A percentile compares a stretch with the other conserved stretches of the same genome.
Conservation (phyloP, 1,140 invertebrate species). For the Trinorchestia longiramus region DNA sequence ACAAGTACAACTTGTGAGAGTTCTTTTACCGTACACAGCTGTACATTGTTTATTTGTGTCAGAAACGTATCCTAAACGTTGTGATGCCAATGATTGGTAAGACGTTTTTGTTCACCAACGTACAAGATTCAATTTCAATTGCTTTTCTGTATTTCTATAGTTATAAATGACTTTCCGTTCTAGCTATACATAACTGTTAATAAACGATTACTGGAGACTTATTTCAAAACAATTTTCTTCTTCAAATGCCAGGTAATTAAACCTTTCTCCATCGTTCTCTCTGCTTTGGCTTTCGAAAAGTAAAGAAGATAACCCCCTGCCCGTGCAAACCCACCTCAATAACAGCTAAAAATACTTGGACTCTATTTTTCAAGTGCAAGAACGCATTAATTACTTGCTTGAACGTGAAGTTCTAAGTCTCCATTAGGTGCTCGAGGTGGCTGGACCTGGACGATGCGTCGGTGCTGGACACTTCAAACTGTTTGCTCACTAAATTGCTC, state of each 20-base stretch:
- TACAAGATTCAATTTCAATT: not conserved
- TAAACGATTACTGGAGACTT: not conserved
- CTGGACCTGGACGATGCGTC: not conserved
- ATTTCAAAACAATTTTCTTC: not conserved
- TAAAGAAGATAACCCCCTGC: not conserved
- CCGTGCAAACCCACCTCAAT: not conserved
- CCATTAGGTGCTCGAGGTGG: not conserved
- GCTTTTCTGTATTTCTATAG: not conserved
- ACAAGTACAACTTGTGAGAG: not conserved
- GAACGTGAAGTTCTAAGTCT: not conserved
- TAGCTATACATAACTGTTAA: not conserved
- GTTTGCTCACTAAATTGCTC: not conserved
- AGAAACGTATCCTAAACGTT: not conserved
- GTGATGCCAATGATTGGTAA: not conserved
- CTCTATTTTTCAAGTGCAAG: not conserved
- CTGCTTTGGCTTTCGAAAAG: not conserved
- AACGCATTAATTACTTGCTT: not conserved
- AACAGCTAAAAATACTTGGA: not conserved
- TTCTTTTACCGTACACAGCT: not conserved
- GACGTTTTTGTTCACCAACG: not conserved
- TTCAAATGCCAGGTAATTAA: not conserved
- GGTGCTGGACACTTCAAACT: not conserved
- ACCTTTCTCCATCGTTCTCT: not conserved
- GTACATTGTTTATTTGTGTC: not conserved
- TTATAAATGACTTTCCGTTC: not conserved